phyloP scores from a whole-genome alignment of 2,113 vertebrate species.

The Callipepla californica region DNA sequence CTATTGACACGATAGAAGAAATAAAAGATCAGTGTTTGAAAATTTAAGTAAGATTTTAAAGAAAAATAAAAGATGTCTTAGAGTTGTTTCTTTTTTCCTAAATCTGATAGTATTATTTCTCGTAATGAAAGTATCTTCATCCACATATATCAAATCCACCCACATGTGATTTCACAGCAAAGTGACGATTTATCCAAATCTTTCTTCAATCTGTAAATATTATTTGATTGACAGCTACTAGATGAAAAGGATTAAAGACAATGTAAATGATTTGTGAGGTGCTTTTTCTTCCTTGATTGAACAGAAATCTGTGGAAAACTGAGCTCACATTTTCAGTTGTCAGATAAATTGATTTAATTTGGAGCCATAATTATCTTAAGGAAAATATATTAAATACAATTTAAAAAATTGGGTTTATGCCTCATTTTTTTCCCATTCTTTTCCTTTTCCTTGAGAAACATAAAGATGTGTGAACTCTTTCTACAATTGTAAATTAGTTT shows the following conservation, averaged over 20 bases:
- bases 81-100: not conserved
- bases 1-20: not conserved
- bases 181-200: not conserved
- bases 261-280: no score
- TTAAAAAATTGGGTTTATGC: not conserved
- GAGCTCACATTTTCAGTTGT: not conserved
- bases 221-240: not conserved
- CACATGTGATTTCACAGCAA: not conserved
- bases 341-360: not conserved
- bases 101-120: not conserved
- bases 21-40: not conserved
- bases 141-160: not conserved
- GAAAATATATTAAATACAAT: not conserved
- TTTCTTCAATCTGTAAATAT: not conserved
- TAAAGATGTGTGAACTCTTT: not conserved
- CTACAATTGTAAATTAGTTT: not conserved
- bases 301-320: not conserved
- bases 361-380: not conserved
- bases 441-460: not conserved
- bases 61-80: not conserved
- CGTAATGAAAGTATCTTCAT: not conserved
- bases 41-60: not conserved
- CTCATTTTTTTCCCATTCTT: not conserved
- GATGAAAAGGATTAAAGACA: not conserved
- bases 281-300: not conserved